phyloP scores from a whole-genome alignment of 2,113 vertebrate species.

The Chlamydotis undulata region DNA sequence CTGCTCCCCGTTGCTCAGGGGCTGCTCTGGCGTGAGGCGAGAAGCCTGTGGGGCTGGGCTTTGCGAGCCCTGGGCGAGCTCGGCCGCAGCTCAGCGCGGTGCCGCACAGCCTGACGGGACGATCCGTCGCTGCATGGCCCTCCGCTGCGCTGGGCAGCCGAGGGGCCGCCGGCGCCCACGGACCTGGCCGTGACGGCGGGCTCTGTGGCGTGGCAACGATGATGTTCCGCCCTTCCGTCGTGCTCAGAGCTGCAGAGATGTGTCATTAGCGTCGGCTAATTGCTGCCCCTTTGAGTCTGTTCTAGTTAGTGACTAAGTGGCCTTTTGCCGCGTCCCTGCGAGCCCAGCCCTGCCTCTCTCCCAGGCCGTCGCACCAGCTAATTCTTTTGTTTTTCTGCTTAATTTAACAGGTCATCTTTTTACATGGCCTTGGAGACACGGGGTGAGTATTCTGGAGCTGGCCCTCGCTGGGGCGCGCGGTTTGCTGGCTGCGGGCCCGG shows the following conservation, averaged over 20 bases:
- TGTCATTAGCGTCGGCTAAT: neutral
- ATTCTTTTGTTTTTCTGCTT: conserved; percentile 10
- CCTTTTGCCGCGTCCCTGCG: neutral
- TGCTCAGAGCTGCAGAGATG: neutral
- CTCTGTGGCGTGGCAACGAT: neutral
- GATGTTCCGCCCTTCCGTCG: neutral
- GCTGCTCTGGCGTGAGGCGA: neutral
- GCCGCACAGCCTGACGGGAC: neutral
- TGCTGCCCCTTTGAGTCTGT: neutral
- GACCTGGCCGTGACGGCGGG: neutral
- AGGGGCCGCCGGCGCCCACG: rapidly evolving
- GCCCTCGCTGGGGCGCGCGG: rapidly evolving
- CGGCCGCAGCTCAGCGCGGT: rapidly evolving
- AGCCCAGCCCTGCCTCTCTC: neutral
- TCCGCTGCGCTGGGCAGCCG: neutral
- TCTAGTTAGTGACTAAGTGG: neutral
- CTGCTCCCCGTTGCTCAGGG: neutral
- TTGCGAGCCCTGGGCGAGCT: neutral
- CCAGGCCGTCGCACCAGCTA: neutral
- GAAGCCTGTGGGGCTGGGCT: neutral
- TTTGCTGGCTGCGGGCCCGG: rapidly evolving
- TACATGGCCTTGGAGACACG: conserved; percentile 95
- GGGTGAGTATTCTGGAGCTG: conserved; percentile 82
- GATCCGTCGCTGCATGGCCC: neutral
- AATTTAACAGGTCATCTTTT: conserved; percentile 91